These are phyloP conservation scores for Sitta europaea DNA, from an alignment of 2,113 vertebrate species.

Conservation along the genomic window DNA sequence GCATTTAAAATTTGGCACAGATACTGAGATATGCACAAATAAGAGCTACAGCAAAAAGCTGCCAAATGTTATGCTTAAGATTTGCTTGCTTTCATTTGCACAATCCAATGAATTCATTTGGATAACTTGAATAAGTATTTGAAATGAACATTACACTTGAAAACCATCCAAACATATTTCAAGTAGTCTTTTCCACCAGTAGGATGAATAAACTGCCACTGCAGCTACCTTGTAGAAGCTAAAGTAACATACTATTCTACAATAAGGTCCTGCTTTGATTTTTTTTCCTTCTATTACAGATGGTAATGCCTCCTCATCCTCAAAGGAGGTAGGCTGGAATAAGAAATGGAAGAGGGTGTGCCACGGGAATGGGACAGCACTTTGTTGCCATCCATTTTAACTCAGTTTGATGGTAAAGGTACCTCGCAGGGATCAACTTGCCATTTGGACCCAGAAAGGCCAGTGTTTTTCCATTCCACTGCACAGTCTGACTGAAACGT, in stretches of 20 bases:
- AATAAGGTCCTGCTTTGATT: neutral
- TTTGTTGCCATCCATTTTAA: neutral
- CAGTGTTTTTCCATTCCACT: neutral
- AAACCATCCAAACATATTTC: neutral
- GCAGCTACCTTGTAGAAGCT: neutral
- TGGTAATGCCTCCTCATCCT: neutral
- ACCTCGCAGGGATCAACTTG: neutral
- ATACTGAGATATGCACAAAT: neutral
- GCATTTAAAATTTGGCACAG: neutral
- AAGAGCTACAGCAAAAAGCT: neutral
- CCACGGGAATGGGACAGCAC: fast-evolving
- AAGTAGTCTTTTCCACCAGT: neutral
- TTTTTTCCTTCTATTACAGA: neutral
- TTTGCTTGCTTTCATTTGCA: neutral
- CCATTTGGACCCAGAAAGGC: neutral
- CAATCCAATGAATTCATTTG: fast-evolving
- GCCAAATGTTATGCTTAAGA: neutral
- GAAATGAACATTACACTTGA: neutral
- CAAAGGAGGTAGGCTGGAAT: neutral
- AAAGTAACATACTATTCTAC: neutral
- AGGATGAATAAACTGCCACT: neutral
- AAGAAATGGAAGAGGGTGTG: neutral
- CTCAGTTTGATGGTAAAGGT: neutral
- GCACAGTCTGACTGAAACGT: neutral
- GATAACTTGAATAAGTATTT: neutral